Evolutionary conservation across 1,140 invertebrate species (phyloP), one percentile per base, ranked within the genome.

Genomic region (Phymorhynchus buccinoides): DNA sequence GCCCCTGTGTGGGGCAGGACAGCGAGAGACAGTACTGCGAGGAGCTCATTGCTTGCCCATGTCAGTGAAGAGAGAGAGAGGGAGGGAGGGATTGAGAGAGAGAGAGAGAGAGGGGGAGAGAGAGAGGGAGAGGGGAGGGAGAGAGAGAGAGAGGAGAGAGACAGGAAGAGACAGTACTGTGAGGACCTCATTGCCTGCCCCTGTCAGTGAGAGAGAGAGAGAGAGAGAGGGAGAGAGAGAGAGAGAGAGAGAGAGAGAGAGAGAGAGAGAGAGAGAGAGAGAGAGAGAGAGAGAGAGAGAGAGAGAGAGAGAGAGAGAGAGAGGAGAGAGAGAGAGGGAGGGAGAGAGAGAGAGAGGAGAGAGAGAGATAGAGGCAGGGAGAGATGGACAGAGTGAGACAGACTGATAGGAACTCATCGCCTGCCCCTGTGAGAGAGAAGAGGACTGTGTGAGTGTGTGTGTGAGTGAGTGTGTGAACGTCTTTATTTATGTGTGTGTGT

Each of bases 11-110:
- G 18, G 92, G 91, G 14, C 39, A 71, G 0, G 66, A 86, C 41
- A 87, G 32, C n/a, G 90, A 92, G 41, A 89, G 89, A n/a, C 85
- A 89, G 39, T 90, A 90, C 77, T 94, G 93, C 86, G 75, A 86
- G 16, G 88, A 86, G 71, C 87, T 88, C 62, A 89, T 90, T 32
- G 88, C 86, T 27, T 92, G 93, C 88, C 91, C 91, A 35, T 83
- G 85, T 86, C 37, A 75, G 80, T 86, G 16, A 3, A 7, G 32
- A 3, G n/a, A 14, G 30, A 14, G 30, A 14, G 71, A 14, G 71
- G 0, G 71, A 14, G n/a, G 12, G 32, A 37, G n/a, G 32, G 71
- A n/a, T n/a, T n/a, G 32, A 7, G 30, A 12, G 30, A n/a, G n/a
- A n/a, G n/a, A n/a, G n/a, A n/a, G n/a, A n/a, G n/a, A n/a, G n/a